Percentiles rank a stretch among this genome's conserved stretches.
phyloP scores from a whole-genome alignment of 2,113 vertebrate genomes.

The Neotragus pygmaeus region DNA sequence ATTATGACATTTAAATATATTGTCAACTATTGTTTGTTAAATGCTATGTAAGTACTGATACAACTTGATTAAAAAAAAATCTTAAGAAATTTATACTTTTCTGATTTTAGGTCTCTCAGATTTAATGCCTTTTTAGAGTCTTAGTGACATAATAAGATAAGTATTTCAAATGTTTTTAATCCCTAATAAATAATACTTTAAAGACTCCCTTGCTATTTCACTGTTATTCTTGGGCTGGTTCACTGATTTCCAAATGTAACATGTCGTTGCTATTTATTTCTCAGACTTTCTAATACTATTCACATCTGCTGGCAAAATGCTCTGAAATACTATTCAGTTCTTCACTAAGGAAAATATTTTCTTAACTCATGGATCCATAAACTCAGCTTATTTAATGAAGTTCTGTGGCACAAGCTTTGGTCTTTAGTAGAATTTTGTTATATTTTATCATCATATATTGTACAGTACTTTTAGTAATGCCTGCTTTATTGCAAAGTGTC shows the following conservation, averaged over 20 bases:
- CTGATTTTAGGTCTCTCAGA: background rate
- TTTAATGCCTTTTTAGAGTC: background rate
- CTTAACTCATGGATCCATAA: background rate
- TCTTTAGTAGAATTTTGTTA: background rate
- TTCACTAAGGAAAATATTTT: background rate
- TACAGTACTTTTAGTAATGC: background rate
- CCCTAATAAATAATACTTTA: background rate
- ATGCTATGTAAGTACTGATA: background rate
- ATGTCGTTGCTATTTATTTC: conserved; percentile 19
- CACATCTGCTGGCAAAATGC: background rate
- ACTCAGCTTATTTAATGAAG: background rate
- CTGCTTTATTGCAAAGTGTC: background rate
- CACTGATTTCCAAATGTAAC: background rate
- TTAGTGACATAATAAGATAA: background rate
- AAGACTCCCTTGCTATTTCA: background rate
- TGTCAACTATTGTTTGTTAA: background rate
- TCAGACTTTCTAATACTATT: background rate
- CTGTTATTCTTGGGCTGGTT: background rate
- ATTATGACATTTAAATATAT: background rate
- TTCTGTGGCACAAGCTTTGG: background rate
- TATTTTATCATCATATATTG: background rate
- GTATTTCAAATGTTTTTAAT: background rate
- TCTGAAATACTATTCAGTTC: conserved; percentile 12
- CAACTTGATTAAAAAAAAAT: background rate
- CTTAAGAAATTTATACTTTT: background rate